Percentiles rank a stretch among this genome's conserved stretches.
These are phyloP conservation scores for Toxostoma redivivum DNA, from an alignment of 2,113 vertebrate species.

Conservation along the genomic window DNA sequence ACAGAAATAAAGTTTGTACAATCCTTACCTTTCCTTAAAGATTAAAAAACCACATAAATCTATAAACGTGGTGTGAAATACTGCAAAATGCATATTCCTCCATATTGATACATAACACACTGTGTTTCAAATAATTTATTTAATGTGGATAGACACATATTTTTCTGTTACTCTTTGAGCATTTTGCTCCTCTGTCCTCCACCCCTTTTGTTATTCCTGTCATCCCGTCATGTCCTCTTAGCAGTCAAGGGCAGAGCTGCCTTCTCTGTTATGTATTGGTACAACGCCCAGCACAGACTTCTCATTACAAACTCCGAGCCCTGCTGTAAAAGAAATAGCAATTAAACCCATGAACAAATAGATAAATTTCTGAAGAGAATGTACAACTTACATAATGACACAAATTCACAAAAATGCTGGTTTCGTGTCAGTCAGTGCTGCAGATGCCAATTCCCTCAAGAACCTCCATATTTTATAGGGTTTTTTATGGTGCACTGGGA, in stretches of 20 bases:
- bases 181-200: conserved; percentile 14
- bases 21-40: background rate
- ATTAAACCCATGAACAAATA: conserved; percentile 16
- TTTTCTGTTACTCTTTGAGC: background rate
- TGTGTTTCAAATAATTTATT: background rate
- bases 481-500: background rate
- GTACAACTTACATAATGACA: conserved; percentile 25
- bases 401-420: conserved; percentile 33
- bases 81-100: background rate
- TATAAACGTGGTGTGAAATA: background rate
- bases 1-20: background rate
- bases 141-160: background rate
- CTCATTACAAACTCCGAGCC: background rate
- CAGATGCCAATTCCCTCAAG: background rate
- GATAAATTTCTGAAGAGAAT: conserved; percentile 11
- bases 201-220: conserved; percentile 6
- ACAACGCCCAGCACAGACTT: conserved; percentile 24
- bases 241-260: conserved; percentile 14
- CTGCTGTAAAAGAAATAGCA: background rate
- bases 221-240: background rate
- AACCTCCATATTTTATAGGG: conserved; percentile 21
- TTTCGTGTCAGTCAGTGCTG: background rate
- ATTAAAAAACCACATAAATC: accelerated
- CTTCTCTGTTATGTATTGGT: conserved; percentile 8
- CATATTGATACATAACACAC: background rate